These are phyloP conservation scores for Agrenia bidenticulata DNA, from an alignment of 2,888 invertebrate genomes.

Conservation along the genomic window DNA sequence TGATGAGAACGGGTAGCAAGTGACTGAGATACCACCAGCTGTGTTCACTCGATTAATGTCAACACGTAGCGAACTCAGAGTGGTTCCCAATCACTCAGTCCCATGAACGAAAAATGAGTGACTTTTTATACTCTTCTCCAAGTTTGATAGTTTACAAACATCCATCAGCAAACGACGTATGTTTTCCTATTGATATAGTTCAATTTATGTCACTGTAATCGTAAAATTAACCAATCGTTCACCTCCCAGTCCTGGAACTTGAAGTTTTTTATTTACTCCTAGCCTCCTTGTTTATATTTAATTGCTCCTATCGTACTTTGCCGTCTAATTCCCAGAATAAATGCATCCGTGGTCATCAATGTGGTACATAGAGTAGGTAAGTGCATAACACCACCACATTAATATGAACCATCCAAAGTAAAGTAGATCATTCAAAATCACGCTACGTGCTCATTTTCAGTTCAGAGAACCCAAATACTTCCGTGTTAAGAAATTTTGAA, in stretches of 20 bases:
- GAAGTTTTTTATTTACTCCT: no score
- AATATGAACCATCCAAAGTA: no score
- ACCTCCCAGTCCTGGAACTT: background rate
- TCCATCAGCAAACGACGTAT: background rate
- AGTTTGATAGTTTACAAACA: constrained; percentile 13
- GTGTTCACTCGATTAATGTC: constrained; percentile 80
- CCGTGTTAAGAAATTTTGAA: no score
- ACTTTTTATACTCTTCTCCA: constrained; percentile 10
- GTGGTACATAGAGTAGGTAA: no score
- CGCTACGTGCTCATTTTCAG: no score
- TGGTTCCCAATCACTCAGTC: constrained; percentile 86
- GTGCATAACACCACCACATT: no score
- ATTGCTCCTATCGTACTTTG: no score
- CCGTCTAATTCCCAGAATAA: no score
- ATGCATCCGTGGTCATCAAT: no score
- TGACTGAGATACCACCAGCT: constrained; percentile 99
- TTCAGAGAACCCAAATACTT: no score
- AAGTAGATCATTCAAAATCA: no score
- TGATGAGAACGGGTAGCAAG: constrained; percentile 55
- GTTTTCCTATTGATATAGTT: background rate
- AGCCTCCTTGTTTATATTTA: no score
- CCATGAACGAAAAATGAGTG: constrained; percentile 49
- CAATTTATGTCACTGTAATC: constrained; percentile 6
- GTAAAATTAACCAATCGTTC: constrained; percentile 8
- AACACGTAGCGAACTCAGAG: constrained; percentile 90